A percentile compares a stretch with the other conserved stretches of the same genome.
Evolutionary conservation across 30 jellyfish, hydroid and myxozoan species (phyloP).

Genomic region (Aurelia coerulea): DNA sequence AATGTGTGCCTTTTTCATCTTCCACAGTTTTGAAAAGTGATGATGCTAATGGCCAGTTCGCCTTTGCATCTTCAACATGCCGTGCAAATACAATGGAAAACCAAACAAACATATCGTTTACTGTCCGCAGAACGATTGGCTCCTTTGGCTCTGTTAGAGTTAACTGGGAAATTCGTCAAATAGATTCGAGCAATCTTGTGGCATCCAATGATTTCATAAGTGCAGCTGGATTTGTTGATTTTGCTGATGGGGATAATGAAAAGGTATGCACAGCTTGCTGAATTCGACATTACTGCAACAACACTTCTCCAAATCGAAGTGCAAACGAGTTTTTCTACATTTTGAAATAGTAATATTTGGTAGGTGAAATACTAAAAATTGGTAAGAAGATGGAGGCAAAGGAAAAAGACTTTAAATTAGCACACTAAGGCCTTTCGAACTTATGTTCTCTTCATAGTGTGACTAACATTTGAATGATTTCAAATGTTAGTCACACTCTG

Average conservation of each 20-base stretch:
- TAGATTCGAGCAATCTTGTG: constrained; percentile 13
- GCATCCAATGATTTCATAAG: constrained; percentile 71
- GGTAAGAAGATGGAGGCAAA: too few species aligned
- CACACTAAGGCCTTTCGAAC: too few species aligned
- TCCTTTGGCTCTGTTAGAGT: constrained; percentile 65
- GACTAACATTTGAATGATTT: too few species aligned
- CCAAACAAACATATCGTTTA: constrained; percentile 41
- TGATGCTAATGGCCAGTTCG: constrained; percentile 81
- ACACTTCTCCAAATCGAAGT: too few species aligned
- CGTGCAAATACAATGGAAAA: constrained; percentile 27
- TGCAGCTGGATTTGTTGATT: constrained; percentile 67
- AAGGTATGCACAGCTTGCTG: constrained; percentile 38
- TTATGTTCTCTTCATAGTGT: too few species aligned
- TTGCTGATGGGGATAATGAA: constrained; percentile 42
- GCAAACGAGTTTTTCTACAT: too few species aligned
- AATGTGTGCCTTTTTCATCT: not conserved
- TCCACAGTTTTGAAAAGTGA: constrained; percentile 87
- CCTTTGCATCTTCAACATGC: constrained; percentile 45
- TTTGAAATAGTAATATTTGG: too few species aligned
- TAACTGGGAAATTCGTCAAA: constrained; percentile 69
- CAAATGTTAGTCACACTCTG: too few species aligned
- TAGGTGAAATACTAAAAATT: too few species aligned
- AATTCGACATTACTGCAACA: not conserved
- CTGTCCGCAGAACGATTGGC: constrained; percentile 60
- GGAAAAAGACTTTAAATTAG: too few species aligned